Conservation (phyloP, 2,113 vertebrate genomes). For the Picathartes gymnocephalus region DNA sequence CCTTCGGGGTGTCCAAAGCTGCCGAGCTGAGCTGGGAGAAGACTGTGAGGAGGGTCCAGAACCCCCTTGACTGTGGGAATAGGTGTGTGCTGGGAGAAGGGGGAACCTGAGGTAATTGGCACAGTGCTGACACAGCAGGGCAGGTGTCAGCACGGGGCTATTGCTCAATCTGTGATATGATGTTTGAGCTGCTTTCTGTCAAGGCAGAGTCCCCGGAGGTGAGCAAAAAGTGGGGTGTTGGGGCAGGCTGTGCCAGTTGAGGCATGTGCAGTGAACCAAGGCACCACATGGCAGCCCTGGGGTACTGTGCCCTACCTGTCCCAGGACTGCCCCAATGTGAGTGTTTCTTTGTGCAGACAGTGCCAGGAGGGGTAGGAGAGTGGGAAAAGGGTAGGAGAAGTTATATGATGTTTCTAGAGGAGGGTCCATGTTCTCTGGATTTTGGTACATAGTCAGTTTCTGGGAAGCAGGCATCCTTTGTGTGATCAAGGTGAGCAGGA, state of each 20-base stretch:
- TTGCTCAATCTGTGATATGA: not conserved
- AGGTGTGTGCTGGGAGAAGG: rapidly evolving
- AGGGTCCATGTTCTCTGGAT: rapidly evolving
- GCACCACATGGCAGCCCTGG: rapidly evolving
- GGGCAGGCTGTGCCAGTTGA: not conserved
- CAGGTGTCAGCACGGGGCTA: not conserved
- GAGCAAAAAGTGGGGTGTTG: not conserved
- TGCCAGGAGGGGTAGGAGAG: not conserved
- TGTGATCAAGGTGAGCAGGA: not conserved
- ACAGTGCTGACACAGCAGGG: not conserved
- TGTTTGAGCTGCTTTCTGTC: not conserved
- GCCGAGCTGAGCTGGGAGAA: rapidly evolving
- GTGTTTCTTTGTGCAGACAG: not conserved
- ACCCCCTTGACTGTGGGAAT: not conserved
- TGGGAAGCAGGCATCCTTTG: not conserved
- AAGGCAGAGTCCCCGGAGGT: not conserved
- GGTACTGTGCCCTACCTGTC: not conserved
- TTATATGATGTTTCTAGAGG: rapidly evolving
- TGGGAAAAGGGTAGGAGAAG: rapidly evolving
- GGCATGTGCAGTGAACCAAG: not conserved
- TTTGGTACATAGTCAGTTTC: not conserved
- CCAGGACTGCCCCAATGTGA: rapidly evolving
- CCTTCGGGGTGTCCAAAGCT: not conserved
- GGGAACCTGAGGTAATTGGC: not conserved
- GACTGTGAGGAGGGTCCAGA: not conserved